These are phyloP conservation scores for Parauchenoglanis ngamensis DNA, from an alignment of 2,797 vertebrate genomes.

Conservation along the genomic window DNA sequence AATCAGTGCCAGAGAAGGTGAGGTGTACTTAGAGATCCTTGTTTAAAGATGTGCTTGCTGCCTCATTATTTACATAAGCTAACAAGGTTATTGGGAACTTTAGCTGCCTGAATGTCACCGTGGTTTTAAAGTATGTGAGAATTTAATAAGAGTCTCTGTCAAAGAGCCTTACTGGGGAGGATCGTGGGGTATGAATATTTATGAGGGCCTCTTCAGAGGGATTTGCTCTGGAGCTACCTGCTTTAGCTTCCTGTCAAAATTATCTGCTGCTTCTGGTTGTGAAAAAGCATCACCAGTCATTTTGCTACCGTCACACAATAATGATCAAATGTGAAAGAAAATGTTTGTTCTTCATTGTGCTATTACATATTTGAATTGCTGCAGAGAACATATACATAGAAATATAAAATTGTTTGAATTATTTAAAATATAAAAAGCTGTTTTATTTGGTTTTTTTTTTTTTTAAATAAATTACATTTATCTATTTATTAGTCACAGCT, in stretches of 20 bases:
- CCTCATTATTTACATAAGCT: conserved; percentile 74
- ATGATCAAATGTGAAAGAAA: conserved; percentile 43
- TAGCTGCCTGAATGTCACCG: conserved; percentile 73
- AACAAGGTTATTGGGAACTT: conserved; percentile 75
- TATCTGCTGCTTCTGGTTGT: conserved; percentile 57
- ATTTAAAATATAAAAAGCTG: background rate
- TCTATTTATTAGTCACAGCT: background rate
- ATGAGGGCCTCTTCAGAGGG: conserved; percentile 67
- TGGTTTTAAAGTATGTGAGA: conserved; percentile 68
- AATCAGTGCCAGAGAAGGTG: conserved; percentile 43
- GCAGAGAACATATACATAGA: background rate
- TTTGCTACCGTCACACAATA: conserved; percentile 40
- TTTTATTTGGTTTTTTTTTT: background rate
- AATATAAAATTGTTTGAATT: background rate
- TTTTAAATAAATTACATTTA: background rate
- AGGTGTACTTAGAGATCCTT: conserved; percentile 47
- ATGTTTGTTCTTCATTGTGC: conserved; percentile 22
- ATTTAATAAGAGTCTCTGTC: conserved; percentile 76
- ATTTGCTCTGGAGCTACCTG: conserved; percentile 72
- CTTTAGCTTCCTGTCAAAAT: conserved; percentile 63
- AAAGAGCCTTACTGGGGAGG: conserved; percentile 65
- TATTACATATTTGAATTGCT: conserved; percentile 29
- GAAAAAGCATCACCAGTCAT: conserved; percentile 35
- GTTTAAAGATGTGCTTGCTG: conserved; percentile 54
- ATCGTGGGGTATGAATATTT: conserved; percentile 75